Evolutionary conservation across 2,888 invertebrate species (phyloP).

Genomic region (Ferrisia virgata): DNA sequence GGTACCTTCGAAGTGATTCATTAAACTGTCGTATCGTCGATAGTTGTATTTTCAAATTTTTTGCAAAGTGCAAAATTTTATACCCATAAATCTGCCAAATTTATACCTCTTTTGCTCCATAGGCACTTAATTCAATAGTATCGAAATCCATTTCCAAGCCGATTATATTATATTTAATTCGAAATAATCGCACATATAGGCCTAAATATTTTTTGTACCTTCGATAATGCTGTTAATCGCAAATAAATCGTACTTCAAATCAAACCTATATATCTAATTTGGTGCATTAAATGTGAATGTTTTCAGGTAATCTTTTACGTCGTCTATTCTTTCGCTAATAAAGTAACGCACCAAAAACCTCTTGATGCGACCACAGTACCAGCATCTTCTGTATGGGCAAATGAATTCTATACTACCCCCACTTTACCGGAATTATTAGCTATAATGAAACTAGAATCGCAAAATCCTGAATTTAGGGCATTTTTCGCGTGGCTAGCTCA

Average conservation of each 20-base stretch:
- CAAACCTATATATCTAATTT: too few species aligned
- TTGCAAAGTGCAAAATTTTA: too few species aligned
- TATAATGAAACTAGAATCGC: slow-evolving; percentile 8
- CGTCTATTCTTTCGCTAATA: slow-evolving; percentile 19
- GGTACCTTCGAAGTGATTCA: neutral
- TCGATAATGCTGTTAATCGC: neutral
- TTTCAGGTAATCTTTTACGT: neutral
- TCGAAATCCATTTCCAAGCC: too few species aligned
- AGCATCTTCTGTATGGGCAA: neutral
- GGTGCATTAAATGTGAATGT: neutral
- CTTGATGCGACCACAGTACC: neutral
- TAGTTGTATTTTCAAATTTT: too few species aligned
- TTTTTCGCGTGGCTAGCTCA: slow-evolving; percentile 10
- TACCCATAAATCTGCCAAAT: too few species aligned
- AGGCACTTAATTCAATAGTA: too few species aligned
- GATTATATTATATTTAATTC: too few species aligned
- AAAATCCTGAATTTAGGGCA: neutral
- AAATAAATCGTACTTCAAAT: neutral
- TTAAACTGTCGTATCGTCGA: neutral
- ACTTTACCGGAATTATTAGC: neutral
- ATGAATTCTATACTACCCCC: neutral
- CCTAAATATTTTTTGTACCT: too few species aligned
- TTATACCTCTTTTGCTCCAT: too few species aligned
- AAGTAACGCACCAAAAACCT: slow-evolving; percentile 11
- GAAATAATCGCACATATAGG: too few species aligned